Evolutionary conservation across 2,113 vertebrate species (phyloP).

Genomic region (Tupaia tana): DNA sequence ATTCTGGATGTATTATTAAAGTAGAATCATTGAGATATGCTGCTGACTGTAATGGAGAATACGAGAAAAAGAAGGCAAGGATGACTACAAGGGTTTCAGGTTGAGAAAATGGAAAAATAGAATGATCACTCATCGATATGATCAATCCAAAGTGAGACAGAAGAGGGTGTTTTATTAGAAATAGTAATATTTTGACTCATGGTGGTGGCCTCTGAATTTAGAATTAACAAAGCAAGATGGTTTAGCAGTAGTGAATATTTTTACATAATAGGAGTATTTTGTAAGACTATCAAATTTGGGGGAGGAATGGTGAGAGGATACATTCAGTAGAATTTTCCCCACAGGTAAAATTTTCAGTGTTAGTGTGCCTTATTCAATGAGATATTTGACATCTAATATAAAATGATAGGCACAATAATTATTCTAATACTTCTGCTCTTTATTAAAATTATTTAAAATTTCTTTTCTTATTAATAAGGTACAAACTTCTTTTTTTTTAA

Average conservation of each 20-base stretch:
- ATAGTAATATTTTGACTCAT: background rate
- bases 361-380: background rate
- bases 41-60: background rate
- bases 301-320: accelerated
- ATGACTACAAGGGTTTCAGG: background rate
- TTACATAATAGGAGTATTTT: background rate
- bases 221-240: background rate
- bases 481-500: background rate
- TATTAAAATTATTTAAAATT: too few species aligned
- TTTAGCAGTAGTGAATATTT: background rate
- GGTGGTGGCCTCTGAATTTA: background rate
- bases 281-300: background rate
- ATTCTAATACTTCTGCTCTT: background rate
- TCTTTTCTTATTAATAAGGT: too few species aligned
- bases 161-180: background rate
- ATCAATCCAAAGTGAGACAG: background rate
- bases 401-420: background rate
- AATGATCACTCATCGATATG: background rate
- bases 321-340: background rate
- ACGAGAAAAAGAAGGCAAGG: background rate
- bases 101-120: background rate
- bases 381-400: background rate
- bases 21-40: background rate
- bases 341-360: background rate
- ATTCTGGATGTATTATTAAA: background rate